These are phyloP conservation scores for Sebastes oblongus DNA, from an alignment of 2,797 vertebrate species.

Conservation along the genomic window DNA sequence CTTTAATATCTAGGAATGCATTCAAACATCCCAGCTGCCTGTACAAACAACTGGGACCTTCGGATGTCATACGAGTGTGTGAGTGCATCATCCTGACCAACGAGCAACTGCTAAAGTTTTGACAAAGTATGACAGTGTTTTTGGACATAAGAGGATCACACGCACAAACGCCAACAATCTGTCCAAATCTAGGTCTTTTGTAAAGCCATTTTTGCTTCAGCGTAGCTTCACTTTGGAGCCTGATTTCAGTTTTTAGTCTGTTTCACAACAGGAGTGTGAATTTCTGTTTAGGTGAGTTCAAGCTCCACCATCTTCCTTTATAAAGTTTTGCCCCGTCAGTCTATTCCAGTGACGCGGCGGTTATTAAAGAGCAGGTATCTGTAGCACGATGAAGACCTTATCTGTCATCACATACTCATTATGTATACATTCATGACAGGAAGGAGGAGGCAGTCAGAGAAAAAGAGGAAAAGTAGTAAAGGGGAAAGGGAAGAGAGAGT, in stretches of 20 bases:
- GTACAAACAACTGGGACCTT: slow-evolving; percentile 38
- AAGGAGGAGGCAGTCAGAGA: background rate
- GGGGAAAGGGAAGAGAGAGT: background rate
- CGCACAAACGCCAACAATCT: background rate
- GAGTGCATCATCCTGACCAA: background rate
- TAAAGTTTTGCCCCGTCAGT: background rate
- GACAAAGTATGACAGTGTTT: slow-evolving; percentile 10
- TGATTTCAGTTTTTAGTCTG: background rate
- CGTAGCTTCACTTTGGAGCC: background rate
- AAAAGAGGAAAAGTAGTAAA: background rate
- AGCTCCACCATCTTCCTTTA: background rate
- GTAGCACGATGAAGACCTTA: background rate
- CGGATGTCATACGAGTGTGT: slow-evolving; percentile 16
- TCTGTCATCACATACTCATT: slow-evolving; percentile 44
- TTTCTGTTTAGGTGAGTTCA: background rate
- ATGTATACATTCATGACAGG: background rate
- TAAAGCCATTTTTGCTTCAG: background rate
- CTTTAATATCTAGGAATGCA: slow-evolving; percentile 58
- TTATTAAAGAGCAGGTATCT: background rate
- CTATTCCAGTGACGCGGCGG: background rate
- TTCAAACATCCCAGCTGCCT: slow-evolving; percentile 41
- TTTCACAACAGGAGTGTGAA: background rate
- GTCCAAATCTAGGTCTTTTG: background rate
- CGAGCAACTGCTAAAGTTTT: background rate
- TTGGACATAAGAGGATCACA: background rate